These are phyloP conservation scores for Paradoxurus hermaphroditus DNA, from an alignment of 2,113 vertebrate species.

Conservation along the genomic window DNA sequence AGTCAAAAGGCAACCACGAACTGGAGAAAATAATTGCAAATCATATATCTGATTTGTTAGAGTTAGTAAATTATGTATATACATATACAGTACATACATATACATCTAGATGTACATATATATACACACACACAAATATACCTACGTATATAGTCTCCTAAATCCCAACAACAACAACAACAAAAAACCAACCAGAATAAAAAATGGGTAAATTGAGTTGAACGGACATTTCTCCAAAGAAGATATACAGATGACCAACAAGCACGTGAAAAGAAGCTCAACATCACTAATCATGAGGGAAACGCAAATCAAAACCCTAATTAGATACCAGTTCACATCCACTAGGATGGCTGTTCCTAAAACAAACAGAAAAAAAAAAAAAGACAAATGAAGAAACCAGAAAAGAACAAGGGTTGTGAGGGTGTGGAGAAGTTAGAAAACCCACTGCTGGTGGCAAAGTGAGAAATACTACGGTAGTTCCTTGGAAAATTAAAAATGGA, in stretches of 20 bases:
- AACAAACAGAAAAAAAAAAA: background rate
- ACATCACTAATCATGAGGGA: background rate
- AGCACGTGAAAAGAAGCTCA: background rate
- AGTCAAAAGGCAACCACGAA: background rate
- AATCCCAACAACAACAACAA: background rate
- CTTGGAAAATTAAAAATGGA: background rate
- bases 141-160: background rate
- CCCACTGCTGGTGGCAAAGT: background rate
- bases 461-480: background rate
- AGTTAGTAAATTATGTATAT: background rate
- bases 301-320: background rate
- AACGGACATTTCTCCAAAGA: background rate
- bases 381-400: background rate
- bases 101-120: too few relatives aligned
- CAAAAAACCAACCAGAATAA: background rate
- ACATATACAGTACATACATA: too few relatives aligned
- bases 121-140: too few relatives aligned
- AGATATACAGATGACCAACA: background rate
- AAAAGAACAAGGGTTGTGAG: background rate
- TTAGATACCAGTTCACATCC: background rate
- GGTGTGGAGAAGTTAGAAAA: background rate
- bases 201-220: background rate
- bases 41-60: background rate
- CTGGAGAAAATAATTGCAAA: background rate
- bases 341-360: background rate